Evolutionary conservation across 2,113 vertebrate genomes (phyloP), one percentile per base, ranked within the genome.

Genomic region (Lepisosteus osseus): DNA sequence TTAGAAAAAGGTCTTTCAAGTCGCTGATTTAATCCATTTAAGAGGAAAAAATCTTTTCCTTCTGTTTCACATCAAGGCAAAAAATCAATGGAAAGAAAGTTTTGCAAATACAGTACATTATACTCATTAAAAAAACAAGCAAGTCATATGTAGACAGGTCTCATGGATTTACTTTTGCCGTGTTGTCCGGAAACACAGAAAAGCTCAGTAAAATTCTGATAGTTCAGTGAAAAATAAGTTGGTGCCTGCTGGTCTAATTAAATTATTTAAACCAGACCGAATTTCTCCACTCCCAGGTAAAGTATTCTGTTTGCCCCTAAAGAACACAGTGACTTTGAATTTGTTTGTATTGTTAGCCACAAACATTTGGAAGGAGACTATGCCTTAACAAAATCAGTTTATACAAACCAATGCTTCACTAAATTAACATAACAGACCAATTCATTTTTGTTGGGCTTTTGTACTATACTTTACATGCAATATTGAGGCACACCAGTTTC

Each of bases 21-120:
- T 44, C 55, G 8, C 57, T 43, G 54, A 57, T 3, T 54, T 17
- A 54, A 54, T 57, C 11, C 12, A 59, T 13, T 59, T 56, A 59
- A 69, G 40, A 42, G 29, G 51, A 66, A n/a, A 3, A 55, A 15
- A 55, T 8, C 15, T 6, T 55, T 51, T 59, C 47, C 44, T 54
- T 45, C 15, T 68, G 66, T 68, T 68, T 55, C 51, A 54, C 66
- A 54, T 51, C 15, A 68, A 15, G 17, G n/a, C 2, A 40, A 68
- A 9, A 13, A 40, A 1, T 17, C 51, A 68, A 54, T 55, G 47
- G 47, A 51, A 9, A 51, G 47, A 51, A 9, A 51, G 47, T 51
- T 51, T 9, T 51, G 9, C 47, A 29, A 29, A 29, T 29, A 29
- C 29, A 29, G 29, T 29, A 29, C 47, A 51, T 51, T 9, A 51